Conservation (phyloP, 2,113 vertebrate species). For the Daboia siamensis region DNA sequence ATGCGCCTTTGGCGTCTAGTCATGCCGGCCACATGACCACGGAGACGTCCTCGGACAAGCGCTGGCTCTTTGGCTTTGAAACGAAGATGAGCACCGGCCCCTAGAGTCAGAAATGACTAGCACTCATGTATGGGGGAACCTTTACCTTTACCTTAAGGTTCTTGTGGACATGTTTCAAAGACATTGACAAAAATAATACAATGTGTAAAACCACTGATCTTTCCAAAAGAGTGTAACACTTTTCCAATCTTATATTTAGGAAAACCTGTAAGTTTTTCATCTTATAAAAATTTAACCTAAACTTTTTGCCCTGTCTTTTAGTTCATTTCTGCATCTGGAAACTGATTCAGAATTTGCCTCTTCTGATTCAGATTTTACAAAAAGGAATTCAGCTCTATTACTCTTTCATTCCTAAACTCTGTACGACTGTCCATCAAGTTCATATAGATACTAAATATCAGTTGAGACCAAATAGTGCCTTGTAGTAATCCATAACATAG, state of each 20-base stretch:
- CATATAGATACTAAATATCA: not conserved
- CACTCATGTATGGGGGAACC: too few species aligned
- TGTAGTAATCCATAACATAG: not conserved
- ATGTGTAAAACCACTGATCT: not conserved
- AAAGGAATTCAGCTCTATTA: not conserved
- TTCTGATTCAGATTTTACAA: not conserved
- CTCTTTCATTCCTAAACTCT: not conserved
- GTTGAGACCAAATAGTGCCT: not conserved
- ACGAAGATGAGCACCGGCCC: too few species aligned
- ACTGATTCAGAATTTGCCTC: not conserved
- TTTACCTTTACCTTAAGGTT: too few species aligned
- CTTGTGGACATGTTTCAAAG: not conserved
- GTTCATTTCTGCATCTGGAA: not conserved
- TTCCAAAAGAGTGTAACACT: not conserved
- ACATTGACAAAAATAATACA: not conserved
- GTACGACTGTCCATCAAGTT: not conserved
- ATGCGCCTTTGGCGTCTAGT: too few species aligned
- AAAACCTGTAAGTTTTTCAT: not conserved
- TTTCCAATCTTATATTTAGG: not conserved
- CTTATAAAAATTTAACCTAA: not conserved
- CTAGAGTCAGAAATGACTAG: too few species aligned
- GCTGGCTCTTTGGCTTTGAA: too few species aligned
- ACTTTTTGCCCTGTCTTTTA: not conserved
- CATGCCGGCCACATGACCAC: too few species aligned
- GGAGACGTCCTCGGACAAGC: too few species aligned